Percentiles rank a stretch among this genome's conserved stretches.
These are phyloP conservation scores for Danio jaintianensis DNA, from an alignment of 2,797 vertebrate genomes.

Conservation along the genomic window DNA sequence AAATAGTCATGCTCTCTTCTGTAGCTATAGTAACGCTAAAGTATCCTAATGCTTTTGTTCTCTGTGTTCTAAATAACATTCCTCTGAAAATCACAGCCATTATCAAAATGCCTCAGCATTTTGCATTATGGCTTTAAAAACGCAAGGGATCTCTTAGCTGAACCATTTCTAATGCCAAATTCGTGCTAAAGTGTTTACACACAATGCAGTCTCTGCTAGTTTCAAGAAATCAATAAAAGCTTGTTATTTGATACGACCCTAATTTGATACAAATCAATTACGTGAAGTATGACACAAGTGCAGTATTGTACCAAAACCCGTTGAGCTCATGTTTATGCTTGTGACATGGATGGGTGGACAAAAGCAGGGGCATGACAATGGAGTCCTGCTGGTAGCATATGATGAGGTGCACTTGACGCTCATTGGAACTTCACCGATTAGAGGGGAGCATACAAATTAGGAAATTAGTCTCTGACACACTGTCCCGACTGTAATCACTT, in stretches of 20 bases:
- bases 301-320: not conserved
- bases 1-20: constrained; percentile 49
- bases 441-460: constrained; percentile 15
- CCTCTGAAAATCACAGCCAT: constrained; percentile 33
- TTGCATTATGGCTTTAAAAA: constrained; percentile 24
- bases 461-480: constrained; percentile 5
- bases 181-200: not conserved
- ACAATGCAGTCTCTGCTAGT: constrained; percentile 2
- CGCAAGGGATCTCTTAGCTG: constrained; percentile 7
- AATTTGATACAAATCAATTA: constrained; percentile 5
- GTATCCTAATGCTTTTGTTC: constrained; percentile 44
- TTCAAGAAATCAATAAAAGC: constrained; percentile 10
- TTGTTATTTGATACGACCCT: not conserved
- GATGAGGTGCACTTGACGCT: constrained; percentile 1
- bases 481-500: constrained; percentile 11
- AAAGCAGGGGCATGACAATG: not conserved
- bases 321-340: not conserved
- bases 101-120: constrained; percentile 24
- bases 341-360: not conserved
- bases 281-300: not conserved
- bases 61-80: constrained; percentile 10
- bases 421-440: constrained; percentile 14
- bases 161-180: not conserved
- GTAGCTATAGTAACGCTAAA: constrained; percentile 57
- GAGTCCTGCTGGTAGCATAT: not conserved